A percentile compares a stretch with the other conserved stretches of the same genome.
Conservation (phyloP, 2,113 vertebrate genomes). For the Hassar affinis region DNA sequence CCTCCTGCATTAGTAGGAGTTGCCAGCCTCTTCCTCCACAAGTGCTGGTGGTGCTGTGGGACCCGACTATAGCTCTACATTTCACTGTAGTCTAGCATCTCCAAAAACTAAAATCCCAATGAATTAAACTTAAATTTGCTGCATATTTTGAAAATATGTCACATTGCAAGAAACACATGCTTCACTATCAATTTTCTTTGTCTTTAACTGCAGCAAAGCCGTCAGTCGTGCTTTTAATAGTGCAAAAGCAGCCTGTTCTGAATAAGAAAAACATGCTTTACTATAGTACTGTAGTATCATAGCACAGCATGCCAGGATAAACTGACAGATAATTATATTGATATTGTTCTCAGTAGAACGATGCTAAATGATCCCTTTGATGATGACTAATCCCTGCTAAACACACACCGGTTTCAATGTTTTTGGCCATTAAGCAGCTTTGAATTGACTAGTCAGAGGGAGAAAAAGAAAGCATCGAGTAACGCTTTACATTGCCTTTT, state of each 20-base stretch:
- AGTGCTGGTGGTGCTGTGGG: neutral
- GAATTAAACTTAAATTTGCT: neutral
- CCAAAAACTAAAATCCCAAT: neutral
- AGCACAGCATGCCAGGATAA: neutral
- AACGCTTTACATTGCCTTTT: neutral
- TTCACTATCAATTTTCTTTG: neutral
- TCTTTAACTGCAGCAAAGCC: neutral
- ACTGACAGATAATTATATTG: neutral
- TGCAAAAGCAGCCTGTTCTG: neutral
- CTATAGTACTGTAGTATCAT: neutral
- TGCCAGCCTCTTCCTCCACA: neutral
- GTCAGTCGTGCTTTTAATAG: neutral
- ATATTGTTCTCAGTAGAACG: neutral
- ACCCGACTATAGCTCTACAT: neutral
- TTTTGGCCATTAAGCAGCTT: constrained; percentile 20
- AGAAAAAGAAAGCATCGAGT: neutral
- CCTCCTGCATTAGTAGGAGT: neutral
- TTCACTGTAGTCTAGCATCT: constrained; percentile 5
- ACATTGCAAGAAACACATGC: neutral
- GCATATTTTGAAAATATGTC: neutral
- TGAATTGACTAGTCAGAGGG: neutral
- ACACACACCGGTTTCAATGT: neutral
- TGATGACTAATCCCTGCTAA: constrained; percentile 15
- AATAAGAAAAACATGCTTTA: neutral
- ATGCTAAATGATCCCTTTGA: constrained; percentile 14